Conservation (phyloP, 2,888 invertebrate species). For the Crepidodera aurea region DNA sequence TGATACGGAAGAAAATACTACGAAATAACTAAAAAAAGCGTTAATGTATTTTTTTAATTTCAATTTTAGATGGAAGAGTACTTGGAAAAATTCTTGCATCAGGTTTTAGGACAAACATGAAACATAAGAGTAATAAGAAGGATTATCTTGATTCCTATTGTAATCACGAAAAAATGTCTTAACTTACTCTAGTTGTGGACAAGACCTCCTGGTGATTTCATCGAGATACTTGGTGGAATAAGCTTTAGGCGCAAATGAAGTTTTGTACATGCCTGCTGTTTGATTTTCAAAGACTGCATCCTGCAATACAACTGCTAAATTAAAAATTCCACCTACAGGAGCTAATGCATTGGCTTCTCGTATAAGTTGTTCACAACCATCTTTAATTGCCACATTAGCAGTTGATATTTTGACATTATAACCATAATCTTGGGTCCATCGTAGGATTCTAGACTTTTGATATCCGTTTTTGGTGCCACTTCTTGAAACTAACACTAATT, state of each 20-base stretch:
- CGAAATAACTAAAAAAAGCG: conserved; percentile 73
- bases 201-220: conserved; percentile 52
- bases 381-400: conserved; percentile 73
- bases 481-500: conserved; percentile 81
- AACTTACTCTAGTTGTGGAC: conserved; percentile 37
- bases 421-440: conserved; percentile 73
- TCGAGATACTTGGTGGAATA: conserved; percentile 81
- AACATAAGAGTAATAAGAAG: too few relatives aligned
- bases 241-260: conserved; percentile 80
- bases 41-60: too few relatives aligned
- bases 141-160: too few relatives aligned
- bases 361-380: conserved; percentile 75
- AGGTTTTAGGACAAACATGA: too few relatives aligned
- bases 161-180: too few relatives aligned
- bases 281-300: conserved; percentile 83
- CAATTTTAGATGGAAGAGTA: too few relatives aligned
- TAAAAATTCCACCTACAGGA: conserved; percentile 85
- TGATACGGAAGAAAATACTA: conserved; percentile 89
- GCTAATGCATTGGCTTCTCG: conserved; percentile 70
- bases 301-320: conserved; percentile 82
- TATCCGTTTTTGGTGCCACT: conserved; percentile 84
- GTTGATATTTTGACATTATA: conserved; percentile 73
- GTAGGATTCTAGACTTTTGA: conserved; percentile 64
- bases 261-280: conserved; percentile 71
- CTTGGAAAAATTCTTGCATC: too few relatives aligned